Base-by-base conservation (phyloP, 1,140 invertebrate species). In the Adoxophyes honmai region DNA sequence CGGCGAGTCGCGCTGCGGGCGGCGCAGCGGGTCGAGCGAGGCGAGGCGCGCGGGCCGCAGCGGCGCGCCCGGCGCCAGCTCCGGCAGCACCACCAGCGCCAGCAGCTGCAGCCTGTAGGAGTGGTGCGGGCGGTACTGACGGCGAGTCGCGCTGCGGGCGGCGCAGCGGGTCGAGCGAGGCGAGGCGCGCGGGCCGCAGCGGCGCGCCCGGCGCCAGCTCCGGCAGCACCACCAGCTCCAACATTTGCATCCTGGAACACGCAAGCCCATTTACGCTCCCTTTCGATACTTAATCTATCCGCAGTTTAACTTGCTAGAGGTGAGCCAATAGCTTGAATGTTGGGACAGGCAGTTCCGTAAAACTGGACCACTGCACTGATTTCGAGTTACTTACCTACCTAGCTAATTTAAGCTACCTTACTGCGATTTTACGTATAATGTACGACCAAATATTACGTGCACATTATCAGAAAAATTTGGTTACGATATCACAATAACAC, bases 61-160 rank as follows among this genome's bases (percentile, higher is more conserved):
- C 36, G 76, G 70, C 38, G 71, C 68, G 1, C 62, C 59, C 16
- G 62, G 64, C 35, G 52, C 39, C 60, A 75, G 28, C 61, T 84
- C 82, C 4, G 75, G 70, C 61, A 81, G 63, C 61, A 83, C 75
- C 39, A 52, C 18, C 57, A 81, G 71, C 13, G 72, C 60, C 59
- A 70, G 61, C 4, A 62, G 18, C 18, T 60, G 65, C 77, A 81
- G 66, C 48, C 81, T 81, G 18, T 4, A 44, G 34, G 57, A 6
- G 48, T n/a, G 42, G 8, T 14, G 15, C 4, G 33, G 38, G 18
- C 8, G 16, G 15, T 15, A 42, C 21, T 1, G 34, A 11, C 34
- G 28, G 21, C 13, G 39, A 35, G 57, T 52, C 39, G 64, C 39
- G 42, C 60, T 42, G 11, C n/a, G 64, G 48, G 16, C 62, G 52